Base-by-base conservation (phyloP, 2,113 vertebrate species). In the Bubo blakistoni region DNA sequence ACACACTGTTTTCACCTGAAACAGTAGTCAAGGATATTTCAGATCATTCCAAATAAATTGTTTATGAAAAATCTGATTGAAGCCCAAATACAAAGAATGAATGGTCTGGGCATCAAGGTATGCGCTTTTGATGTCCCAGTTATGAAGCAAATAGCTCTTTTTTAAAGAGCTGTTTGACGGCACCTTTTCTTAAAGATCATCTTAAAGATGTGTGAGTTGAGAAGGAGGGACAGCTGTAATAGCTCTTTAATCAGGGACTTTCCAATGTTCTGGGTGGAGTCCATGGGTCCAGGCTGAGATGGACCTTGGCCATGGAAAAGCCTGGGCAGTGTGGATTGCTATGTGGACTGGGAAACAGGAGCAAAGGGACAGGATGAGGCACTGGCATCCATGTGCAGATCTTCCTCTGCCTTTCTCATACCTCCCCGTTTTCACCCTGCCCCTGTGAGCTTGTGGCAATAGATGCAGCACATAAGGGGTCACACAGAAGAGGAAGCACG, bases 381-480 rank as follows among this genome's bases (percentile, higher is more conserved):
- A 13, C 24, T 36, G 42, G 22, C 7, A 44, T 57, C 26, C 52
- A 7, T 0, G 0, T 62, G 42, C 61, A 38, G 21, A 40, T 38
- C 18, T 55, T n/a, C 46, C 44, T 51, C 16, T 55, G 22, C 61
- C 44, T 40, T 74, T 78, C 15, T 84, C 17, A 15, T 16, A 6
- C 17, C 25, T 72, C 52, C 17, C 38, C 58, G 16, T 12, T 54
- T 51, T 88, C 32, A 27, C 42, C 6, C 34, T 74, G 21, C 6
- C 55, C 29, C 29, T 58, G 36, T 4, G 3, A 84, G 66, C 47
- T 54, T 71, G 29, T 42, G 71, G 34, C 18, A 66, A 27, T 24
- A 70, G 42, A 44, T 46, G 47, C 73, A 54, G 78, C 1, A 1
- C 0, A 0, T 14, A 27, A 81, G 8, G 14, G 10, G 14, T 90